Conservation (phyloP, 2,113 vertebrate species). For the Solea senegalensis region DNA sequence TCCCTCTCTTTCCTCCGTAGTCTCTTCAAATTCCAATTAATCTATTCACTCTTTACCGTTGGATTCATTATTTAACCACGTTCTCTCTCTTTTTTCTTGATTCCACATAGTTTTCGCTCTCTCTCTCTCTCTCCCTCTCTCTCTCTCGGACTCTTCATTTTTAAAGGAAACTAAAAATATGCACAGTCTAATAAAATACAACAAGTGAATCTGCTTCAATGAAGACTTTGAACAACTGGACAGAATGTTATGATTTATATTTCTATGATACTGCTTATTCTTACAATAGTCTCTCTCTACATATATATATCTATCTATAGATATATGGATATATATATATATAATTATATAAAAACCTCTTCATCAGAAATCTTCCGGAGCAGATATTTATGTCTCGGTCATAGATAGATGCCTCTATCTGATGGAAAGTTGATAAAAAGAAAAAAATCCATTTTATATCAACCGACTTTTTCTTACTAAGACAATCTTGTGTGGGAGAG, state of each 20-base stretch:
- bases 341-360: constrained; percentile 45
- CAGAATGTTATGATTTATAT: constrained; percentile 74
- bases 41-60: constrained; percentile 47
- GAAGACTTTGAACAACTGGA: constrained; percentile 65
- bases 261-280: constrained; percentile 75
- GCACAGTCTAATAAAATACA: constrained; percentile 76
- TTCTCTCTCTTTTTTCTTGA: constrained; percentile 42
- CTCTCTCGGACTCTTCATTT: constrained; percentile 67
- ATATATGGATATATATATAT: not conserved
- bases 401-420: constrained; percentile 70
- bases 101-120: constrained; percentile 53
- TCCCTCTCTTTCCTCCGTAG: constrained; percentile 26
- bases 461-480: constrained; percentile 70
- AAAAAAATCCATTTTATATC: constrained; percentile 69
- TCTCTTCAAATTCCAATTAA: constrained; percentile 60
- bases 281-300: constrained; percentile 46
- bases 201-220: constrained; percentile 62
- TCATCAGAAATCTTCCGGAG: constrained; percentile 74
- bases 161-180: constrained; percentile 79
- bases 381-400: constrained; percentile 79
- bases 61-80: constrained; percentile 50
- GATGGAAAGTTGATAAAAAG: constrained; percentile 56
- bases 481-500: constrained; percentile 76
- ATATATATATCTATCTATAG: no score
- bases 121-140: constrained; percentile 6